These are phyloP conservation scores for Trissoscelio sp. DNA, from an alignment of 2,888 invertebrate genomes.

Conservation along the genomic window DNA sequence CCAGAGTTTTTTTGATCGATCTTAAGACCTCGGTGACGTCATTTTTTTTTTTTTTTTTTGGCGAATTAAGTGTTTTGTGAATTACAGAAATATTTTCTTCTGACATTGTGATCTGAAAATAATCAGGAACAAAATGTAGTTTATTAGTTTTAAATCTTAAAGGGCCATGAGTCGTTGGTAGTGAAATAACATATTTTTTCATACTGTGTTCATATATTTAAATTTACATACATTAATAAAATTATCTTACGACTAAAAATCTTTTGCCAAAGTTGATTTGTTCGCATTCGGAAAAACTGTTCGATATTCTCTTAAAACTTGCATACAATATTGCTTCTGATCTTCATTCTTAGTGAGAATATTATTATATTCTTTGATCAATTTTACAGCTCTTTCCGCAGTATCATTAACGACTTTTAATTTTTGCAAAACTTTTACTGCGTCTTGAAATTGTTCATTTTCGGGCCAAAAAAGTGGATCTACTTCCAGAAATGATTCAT, in stretches of 20 bases:
- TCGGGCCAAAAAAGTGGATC: slow-evolving; percentile 43
- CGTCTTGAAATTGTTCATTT: slow-evolving; percentile 37
- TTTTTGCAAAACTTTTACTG: slow-evolving; percentile 27
- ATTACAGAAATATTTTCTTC: no score
- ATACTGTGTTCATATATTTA: no score
- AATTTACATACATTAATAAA: no score
- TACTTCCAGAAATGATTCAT: slow-evolving; percentile 41
- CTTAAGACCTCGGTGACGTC: no score
- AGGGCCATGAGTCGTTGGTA: no score
- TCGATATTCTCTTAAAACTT: slow-evolving; percentile 16
- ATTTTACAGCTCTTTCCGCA: slow-evolving; percentile 49
- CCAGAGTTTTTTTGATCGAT: no score
- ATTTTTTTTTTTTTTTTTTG: no score
- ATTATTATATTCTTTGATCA: slow-evolving; percentile 52
- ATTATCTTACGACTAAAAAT: not conserved
- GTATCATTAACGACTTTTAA: slow-evolving; percentile 56
- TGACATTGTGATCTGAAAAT: no score
- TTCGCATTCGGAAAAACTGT: not conserved
- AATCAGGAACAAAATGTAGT: no score
- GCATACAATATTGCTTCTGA: slow-evolving; percentile 43
- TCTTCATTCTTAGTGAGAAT: slow-evolving; percentile 34
- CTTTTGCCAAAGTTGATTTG: not conserved
- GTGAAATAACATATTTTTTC: no score
- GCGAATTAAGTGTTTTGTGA: no score
- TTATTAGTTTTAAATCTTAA: no score